Base-by-base conservation (phyloP, 2,888 invertebrate species). In the Idaea dimidiata region DNA sequence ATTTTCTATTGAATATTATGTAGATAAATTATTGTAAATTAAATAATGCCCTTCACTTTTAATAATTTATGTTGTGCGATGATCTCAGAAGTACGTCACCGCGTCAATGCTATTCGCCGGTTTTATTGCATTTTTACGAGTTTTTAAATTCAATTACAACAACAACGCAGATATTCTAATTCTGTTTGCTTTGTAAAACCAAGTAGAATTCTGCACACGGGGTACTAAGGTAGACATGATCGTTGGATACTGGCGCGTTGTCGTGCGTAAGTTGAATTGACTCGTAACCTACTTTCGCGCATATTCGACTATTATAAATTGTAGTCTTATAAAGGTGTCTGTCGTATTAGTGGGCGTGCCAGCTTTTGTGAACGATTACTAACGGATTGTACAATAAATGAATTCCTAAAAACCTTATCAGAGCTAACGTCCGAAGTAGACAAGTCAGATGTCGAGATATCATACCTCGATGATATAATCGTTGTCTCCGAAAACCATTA, bases 121-220 rank as follows among this genome's bases (percentile, higher is more conserved):
- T 61, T 67, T 65, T 65, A 63, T 59, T 54, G 59, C 57, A 54
- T 16, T 63, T 68, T 68, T 64, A 68, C 60, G 65, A 62, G 66
- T 63, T 68, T 60, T 61, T 55, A 57, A 67, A 68, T 65, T 63
- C 64, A 67, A 67, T 71, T 64, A 71, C 62, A 65, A 64, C 66
- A 65, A 65, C 65, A 55, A 62, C 17, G 56, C 53, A 24, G 24
- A 24, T 24, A 64, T 66, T 68, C 66, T 67, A 67, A 66, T 69
- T 69, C 60, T 62, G 65, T 67, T 60, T 60, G 58, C 57, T 62
- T 59, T 59, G 61, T 63, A 31, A 60, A 57, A 54, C 54, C 57
- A 33, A 59, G 63, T 70, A 57, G 64, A 66, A 67, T 66, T 68
- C 66, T 66, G 53, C 59, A 18, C 56, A 24, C 18, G 56, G 43